Percentiles rank a stretch among this genome's conserved stretches.
Conservation (phyloP, 2,888 invertebrate species). For the Rhorus exstirpatorius region DNA sequence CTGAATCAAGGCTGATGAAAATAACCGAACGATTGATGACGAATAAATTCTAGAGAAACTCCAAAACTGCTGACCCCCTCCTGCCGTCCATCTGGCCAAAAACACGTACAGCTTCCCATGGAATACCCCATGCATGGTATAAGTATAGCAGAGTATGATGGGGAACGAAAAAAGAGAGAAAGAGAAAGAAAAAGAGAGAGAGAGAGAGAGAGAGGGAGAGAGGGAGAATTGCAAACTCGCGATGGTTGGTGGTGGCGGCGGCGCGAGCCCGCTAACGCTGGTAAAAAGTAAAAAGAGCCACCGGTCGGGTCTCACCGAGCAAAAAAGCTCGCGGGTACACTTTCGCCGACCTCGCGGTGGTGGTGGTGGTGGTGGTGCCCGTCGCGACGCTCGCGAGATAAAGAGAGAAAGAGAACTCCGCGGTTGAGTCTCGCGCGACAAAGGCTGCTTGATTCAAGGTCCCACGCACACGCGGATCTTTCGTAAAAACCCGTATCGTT, state of each 20-base stretch:
- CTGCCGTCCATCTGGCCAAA: too few species aligned
- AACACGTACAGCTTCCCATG: too few species aligned
- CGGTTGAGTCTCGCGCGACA: slow-evolving; percentile 84
- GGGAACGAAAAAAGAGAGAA: slow-evolving; percentile 70
- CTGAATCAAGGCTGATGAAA: too few species aligned
- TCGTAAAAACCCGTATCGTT: slow-evolving; percentile 68
- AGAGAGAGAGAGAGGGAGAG: slow-evolving; percentile 71
- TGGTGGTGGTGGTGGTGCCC: slow-evolving; percentile 25
- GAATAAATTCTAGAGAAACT: too few species aligned
- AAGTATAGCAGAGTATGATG: slow-evolving; percentile 49
- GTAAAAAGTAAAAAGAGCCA: slow-evolving; percentile 73
- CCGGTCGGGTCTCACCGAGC: slow-evolving; percentile 76
- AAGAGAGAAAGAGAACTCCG: slow-evolving; percentile 75
- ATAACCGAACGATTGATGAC: too few species aligned
- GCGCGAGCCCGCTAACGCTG: slow-evolving; percentile 65
- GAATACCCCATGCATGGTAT: slow-evolving; percentile 19
- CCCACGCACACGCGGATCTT: slow-evolving; percentile 78
- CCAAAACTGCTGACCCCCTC: too few species aligned
- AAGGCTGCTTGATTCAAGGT: slow-evolving; percentile 86
- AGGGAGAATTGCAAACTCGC: slow-evolving; percentile 52
- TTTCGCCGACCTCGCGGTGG: slow-evolving; percentile 86
- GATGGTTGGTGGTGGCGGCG: slow-evolving; percentile 57
- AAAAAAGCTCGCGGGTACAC: slow-evolving; percentile 85
- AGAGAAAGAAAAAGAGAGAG: slow-evolving; percentile 51
- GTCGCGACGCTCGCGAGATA: slow-evolving; percentile 31